A percentile compares a stretch with the other conserved stretches of the same genome.
Evolutionary conservation across 2,113 vertebrate genomes (phyloP).

Genomic region (Hypanus sabinus): DNA sequence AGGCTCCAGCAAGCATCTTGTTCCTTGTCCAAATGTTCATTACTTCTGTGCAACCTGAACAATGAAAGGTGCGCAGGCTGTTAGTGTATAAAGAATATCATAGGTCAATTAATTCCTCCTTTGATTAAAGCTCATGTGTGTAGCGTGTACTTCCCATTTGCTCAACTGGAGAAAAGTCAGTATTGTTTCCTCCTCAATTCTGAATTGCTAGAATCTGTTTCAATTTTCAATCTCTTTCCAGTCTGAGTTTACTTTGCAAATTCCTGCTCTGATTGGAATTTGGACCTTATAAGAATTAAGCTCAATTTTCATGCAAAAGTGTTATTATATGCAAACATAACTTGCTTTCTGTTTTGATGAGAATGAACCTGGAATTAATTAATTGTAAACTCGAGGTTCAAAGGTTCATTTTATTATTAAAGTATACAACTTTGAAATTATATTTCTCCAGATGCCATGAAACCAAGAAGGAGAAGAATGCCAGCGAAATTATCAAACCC

Average conservation of each 20-base stretch:
- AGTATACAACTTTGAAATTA: too few species aligned
- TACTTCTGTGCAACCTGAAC: not conserved
- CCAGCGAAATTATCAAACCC: too few species aligned
- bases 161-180: not conserved
- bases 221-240: not conserved
- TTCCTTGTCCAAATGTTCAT: not conserved
- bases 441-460: too few species aligned
- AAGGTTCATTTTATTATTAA: too few species aligned
- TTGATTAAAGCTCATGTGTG: not conserved
- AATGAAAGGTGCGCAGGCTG: not conserved
- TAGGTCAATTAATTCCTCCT: not conserved
- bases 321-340: not conserved
- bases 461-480: too few species aligned
- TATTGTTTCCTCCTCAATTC: not conserved
- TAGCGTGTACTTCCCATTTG: not conserved
- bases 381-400: too few species aligned
- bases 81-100: not conserved
- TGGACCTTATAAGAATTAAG: not conserved
- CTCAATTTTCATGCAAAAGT: not conserved
- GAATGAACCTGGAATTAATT: too few species aligned
- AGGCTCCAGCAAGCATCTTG: not conserved
- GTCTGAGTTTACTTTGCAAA: not conserved
- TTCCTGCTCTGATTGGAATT: not conserved
- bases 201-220: not conserved
- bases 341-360: not conserved